Conservation (phyloP, 2,797 vertebrate genomes). For the Ptychobarbus kaznakovi region DNA sequence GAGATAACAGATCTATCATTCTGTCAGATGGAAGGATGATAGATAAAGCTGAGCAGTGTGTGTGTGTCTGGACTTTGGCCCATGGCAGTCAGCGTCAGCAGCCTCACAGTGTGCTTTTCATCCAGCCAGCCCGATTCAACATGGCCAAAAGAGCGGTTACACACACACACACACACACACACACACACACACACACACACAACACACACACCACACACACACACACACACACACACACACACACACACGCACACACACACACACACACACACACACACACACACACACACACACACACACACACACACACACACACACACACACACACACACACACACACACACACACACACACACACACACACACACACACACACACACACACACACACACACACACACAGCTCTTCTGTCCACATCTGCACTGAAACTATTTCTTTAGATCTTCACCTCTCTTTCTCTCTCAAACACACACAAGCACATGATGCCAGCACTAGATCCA, state of each 20-base stretch:
- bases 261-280: constrained; percentile 40
- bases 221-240: constrained; percentile 32
- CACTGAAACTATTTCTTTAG: constrained; percentile 62
- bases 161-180: constrained; percentile 32
- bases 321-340: constrained; percentile 36
- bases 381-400: constrained; percentile 31
- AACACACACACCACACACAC: no score
- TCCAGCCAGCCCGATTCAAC: constrained; percentile 40
- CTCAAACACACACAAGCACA: constrained; percentile 50
- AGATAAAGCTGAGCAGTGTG: constrained; percentile 36
- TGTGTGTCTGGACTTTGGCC: constrained; percentile 45
- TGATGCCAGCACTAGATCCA: background rate
- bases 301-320: constrained; percentile 33
- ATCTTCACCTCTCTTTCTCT: constrained; percentile 60
- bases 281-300: constrained; percentile 36
- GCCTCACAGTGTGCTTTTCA: constrained; percentile 46
- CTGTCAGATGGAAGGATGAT: constrained; percentile 36
- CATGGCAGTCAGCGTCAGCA: constrained; percentile 33
- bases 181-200: constrained; percentile 31
- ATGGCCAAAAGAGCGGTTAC: constrained; percentile 40
- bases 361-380: constrained; percentile 39
- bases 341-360: constrained; percentile 36
- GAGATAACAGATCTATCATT: constrained; percentile 48
- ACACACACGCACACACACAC: constrained; percentile 34
- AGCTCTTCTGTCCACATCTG: constrained; percentile 76